Evolutionary conservation across 1,140 invertebrate species (phyloP).

Genomic region (Drosophila carrolli): DNA sequence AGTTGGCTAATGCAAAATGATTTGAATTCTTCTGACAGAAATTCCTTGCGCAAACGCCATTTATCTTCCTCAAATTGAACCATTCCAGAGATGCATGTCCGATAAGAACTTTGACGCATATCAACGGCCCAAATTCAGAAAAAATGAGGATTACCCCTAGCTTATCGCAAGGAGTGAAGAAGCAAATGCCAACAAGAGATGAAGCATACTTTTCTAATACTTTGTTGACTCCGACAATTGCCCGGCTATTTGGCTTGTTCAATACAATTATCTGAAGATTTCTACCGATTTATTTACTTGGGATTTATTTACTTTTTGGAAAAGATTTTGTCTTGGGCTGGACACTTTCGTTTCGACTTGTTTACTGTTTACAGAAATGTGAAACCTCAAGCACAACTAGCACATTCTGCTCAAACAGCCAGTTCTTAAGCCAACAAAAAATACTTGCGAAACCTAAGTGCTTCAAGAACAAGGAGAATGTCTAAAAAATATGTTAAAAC

Average conservation of each 20-base stretch:
- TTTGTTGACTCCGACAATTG: constrained; percentile 55
- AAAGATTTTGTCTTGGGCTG: constrained; percentile 40
- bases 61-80: constrained; percentile 72
- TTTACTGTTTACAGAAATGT: constrained; percentile 75
- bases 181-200: not conserved
- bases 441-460: constrained; percentile 64
- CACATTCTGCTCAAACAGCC: constrained; percentile 21
- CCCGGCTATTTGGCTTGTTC: constrained; percentile 62
- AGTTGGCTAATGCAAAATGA: constrained; percentile 68
- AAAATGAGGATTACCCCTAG: constrained; percentile 17
- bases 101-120: constrained; percentile 37
- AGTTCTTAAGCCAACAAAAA: constrained; percentile 61
- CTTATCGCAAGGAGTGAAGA: not conserved
- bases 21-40: constrained; percentile 49
- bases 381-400: constrained; percentile 71
- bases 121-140: constrained; percentile 14
- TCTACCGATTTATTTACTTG: constrained; percentile 70
- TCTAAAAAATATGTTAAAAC: constrained; percentile 19
- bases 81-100: constrained; percentile 43
- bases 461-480: constrained; percentile 27
- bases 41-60: constrained; percentile 56
- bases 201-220: constrained; percentile 12
- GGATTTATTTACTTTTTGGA: constrained; percentile 45
- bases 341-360: constrained; percentile 43
- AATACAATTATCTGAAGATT: constrained; percentile 70